These are phyloP conservation scores for Odobenus rosmarus DNA, from an alignment of 2,113 vertebrate species.

Conservation along the genomic window DNA sequence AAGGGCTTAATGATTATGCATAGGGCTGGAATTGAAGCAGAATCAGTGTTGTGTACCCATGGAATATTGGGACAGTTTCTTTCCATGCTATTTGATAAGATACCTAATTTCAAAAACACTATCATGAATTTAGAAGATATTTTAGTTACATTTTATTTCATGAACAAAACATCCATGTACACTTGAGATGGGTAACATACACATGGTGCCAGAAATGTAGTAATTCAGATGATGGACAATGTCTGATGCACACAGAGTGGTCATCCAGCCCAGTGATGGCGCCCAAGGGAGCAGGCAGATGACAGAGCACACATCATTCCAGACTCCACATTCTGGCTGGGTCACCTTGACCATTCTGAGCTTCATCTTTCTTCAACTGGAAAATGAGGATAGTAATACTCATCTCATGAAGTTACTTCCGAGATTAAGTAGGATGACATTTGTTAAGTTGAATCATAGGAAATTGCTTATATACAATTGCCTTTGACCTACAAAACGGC, in stretches of 20 bases:
- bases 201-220: not conserved
- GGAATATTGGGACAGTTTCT: not conserved
- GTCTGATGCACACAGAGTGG: not conserved
- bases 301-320: not conserved
- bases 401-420: not conserved
- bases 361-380: not conserved
- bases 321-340: not conserved
- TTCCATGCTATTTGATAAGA: not conserved
- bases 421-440: not conserved
- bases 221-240: not conserved
- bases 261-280: no score
- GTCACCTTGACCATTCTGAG: not conserved
- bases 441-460: not conserved
- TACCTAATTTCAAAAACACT: slow-evolving; percentile 3
- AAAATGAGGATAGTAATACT: not conserved
- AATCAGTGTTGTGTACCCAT: not conserved
- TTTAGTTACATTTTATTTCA: not conserved
- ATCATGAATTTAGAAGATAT: slow-evolving; percentile 27
- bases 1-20: not conserved
- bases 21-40: not conserved
- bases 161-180: not conserved
- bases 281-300: not conserved
- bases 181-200: not conserved
- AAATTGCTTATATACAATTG: not conserved
- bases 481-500: not conserved